Conservation (phyloP, 2,113 vertebrate genomes). For the Rhodinocichla rosea region DNA sequence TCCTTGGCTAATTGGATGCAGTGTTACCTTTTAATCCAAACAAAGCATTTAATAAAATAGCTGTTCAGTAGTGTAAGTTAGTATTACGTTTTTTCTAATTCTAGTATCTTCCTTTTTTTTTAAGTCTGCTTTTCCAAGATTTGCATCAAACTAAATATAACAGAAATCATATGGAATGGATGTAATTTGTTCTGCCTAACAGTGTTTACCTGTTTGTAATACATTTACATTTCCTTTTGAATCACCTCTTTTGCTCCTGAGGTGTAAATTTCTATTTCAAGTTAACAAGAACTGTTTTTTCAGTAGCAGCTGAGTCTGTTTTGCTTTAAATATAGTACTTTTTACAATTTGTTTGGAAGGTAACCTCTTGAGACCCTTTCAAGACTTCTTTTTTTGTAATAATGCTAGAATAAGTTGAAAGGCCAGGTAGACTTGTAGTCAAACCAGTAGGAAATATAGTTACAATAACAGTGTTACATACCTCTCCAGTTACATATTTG, state of each 20-base stretch:
- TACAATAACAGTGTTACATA: background rate
- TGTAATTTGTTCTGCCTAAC: background rate
- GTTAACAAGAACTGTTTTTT: background rate
- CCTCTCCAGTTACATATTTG: background rate
- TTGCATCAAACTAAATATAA: background rate
- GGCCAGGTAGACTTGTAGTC: background rate
- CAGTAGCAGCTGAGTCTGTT: background rate
- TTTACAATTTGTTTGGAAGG: background rate
- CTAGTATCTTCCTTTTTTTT: background rate
- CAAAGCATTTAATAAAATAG: background rate
- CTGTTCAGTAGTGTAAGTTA: background rate
- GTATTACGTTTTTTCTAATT: background rate
- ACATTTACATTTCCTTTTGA: background rate
- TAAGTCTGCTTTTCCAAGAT: background rate
- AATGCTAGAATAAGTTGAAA: background rate
- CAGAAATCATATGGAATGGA: background rate
- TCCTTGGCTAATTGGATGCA: background rate
- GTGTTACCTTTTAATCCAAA: background rate
- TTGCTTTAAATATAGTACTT: background rate
- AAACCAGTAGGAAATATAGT: background rate
- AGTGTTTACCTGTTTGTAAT: background rate
- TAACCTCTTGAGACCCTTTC: background rate
- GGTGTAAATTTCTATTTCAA: background rate
- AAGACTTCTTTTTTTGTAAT: background rate
- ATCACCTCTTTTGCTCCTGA: background rate